Percentiles rank a stretch among this genome's conserved stretches.
These are phyloP conservation scores for Paratilapia polleni DNA, from an alignment of 2,113 vertebrate species.

Conservation along the genomic window DNA sequence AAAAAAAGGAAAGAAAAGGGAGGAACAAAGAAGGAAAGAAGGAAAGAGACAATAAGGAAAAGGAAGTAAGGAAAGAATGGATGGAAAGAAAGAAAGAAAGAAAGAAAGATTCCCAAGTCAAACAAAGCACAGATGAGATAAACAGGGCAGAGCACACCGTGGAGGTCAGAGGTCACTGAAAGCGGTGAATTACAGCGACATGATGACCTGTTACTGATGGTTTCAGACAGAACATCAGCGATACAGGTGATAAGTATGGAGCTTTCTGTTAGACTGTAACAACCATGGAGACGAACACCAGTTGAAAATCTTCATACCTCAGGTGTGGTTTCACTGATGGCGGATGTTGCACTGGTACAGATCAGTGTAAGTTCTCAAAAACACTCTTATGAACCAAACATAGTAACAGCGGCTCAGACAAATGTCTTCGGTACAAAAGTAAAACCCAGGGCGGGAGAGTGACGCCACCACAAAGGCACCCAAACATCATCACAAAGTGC, in stretches of 20 bases:
- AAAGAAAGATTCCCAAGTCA: too few species aligned
- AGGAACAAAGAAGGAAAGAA: accelerated
- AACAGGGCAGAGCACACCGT: neutral
- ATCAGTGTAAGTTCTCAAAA: too few species aligned
- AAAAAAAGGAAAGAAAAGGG: neutral
- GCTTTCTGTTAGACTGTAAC: too few species aligned
- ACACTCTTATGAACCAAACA: too few species aligned
- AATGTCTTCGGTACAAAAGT: neutral
- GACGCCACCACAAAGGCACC: neutral
- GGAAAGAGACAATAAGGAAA: neutral
- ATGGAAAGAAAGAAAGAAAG: too few species aligned
- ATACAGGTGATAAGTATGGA: neutral
- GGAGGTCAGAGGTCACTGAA: neutral
- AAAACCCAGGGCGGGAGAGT: neutral
- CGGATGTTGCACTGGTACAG: too few species aligned
- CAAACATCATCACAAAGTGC: neutral
- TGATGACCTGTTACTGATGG: neutral
- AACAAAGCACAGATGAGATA: neutral
- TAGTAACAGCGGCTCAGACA: neutral
- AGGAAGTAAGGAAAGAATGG: too few species aligned
- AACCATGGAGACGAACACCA: neutral
- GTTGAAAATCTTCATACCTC: too few species aligned
- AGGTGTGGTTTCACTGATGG: too few species aligned
- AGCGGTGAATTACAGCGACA: neutral
- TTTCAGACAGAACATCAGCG: neutral